Conservation (phyloP, 2,888 invertebrate genomes). For the Rhimphoctona megacephalus region DNA sequence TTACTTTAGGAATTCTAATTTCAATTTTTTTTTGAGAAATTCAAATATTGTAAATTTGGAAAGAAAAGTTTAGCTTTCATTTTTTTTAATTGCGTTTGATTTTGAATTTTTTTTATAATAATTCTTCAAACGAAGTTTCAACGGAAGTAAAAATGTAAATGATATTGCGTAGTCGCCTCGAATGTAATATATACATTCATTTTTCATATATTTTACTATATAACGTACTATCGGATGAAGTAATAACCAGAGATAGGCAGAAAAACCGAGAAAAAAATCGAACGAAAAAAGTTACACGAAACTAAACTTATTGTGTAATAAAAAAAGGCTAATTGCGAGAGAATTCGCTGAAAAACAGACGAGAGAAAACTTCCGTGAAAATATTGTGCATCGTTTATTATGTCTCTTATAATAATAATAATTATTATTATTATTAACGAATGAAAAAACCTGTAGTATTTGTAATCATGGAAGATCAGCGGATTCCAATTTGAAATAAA, state of each 20-base stretch:
- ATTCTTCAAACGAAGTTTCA: not conserved
- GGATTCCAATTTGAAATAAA: constrained; percentile 65
- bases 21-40: not conserved
- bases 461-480: constrained; percentile 56
- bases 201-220: constrained; percentile 72
- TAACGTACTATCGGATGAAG: constrained; percentile 63
- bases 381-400: constrained; percentile 27
- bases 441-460: constrained; percentile 31
- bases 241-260: constrained; percentile 17
- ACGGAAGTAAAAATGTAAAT: not conserved
- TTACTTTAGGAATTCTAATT: not conserved
- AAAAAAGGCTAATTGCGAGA: constrained; percentile 13
- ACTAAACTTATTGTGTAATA: constrained; percentile 53
- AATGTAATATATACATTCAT: constrained; percentile 66
- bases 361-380: constrained; percentile 23
- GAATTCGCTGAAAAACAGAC: constrained; percentile 31
- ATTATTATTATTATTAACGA: constrained; percentile 22
- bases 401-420: constrained; percentile 10
- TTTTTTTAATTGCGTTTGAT: not conserved
- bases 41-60: not conserved
- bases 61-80: not conserved
- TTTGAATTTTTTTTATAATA: not conserved
- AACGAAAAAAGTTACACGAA: constrained; percentile 38
- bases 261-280: constrained; percentile 21
- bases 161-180: constrained; percentile 59